These are phyloP conservation scores for Drosophila basisetae DNA, from an alignment of 2,888 invertebrate species.

Conservation along the genomic window DNA sequence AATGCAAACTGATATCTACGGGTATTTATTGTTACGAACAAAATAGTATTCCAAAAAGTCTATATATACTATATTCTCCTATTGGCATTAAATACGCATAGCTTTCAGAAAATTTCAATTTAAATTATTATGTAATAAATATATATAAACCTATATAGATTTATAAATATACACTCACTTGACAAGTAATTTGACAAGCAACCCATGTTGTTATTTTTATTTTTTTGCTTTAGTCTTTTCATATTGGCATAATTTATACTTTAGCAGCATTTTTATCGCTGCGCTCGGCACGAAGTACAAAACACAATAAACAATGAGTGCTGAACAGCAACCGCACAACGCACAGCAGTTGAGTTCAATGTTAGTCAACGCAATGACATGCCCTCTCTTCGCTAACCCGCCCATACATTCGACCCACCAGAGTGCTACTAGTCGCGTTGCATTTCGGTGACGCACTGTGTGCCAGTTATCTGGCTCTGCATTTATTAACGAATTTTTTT, in stretches of 20 bases:
- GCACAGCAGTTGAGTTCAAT: constrained; percentile 62
- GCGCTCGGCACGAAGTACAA: constrained; percentile 71
- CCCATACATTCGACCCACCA: not conserved
- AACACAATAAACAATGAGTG: constrained; percentile 73
- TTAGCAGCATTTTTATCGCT: constrained; percentile 80
- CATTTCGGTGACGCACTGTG: constrained; percentile 39
- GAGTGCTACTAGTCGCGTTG: constrained; percentile 20
- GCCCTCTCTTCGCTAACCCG: not conserved
- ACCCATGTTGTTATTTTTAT: constrained; percentile 27
- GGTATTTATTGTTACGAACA: not conserved
- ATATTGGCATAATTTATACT: constrained; percentile 79
- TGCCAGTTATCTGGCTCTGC: constrained; percentile 36
- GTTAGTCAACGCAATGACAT: constrained; percentile 60
- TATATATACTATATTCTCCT: not conserved
- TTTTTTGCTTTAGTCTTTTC: constrained; percentile 52
- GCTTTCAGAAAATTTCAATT: not conserved
- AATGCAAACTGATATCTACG: not conserved
- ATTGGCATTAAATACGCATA: not conserved
- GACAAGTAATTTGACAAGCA: constrained; percentile 12
- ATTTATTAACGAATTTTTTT: constrained; percentile 30
- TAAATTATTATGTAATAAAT: not conserved
- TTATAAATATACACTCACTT: not conserved
- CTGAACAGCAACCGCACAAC: constrained; percentile 55
- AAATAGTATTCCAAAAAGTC: not conserved
- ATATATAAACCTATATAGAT: too few relatives aligned